These are phyloP conservation scores for Lasioglossum villosulum DNA, from an alignment of 2,888 invertebrate genomes.

Conservation along the genomic window DNA sequence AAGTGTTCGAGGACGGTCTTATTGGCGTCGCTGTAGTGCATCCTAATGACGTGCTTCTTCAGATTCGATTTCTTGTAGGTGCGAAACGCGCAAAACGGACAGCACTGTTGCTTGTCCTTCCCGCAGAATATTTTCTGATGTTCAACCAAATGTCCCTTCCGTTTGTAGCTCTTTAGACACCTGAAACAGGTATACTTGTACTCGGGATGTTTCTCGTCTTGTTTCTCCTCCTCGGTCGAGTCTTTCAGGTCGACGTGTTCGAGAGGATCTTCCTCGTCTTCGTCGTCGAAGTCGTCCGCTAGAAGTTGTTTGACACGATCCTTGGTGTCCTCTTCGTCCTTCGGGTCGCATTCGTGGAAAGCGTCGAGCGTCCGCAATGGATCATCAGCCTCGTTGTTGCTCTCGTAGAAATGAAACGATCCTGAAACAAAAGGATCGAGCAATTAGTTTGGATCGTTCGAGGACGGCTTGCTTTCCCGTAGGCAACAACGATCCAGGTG, in stretches of 20 bases:
- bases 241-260: neutral
- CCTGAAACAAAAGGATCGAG: slow-evolving; percentile 34
- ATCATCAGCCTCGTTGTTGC: neutral
- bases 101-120: slow-evolving; percentile 30
- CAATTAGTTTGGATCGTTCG: neutral
- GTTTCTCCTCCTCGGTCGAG: neutral
- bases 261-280: neutral
- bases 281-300: neutral
- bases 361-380: neutral
- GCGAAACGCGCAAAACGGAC: slow-evolving; percentile 28
- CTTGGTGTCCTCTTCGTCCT: neutral
- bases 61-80: slow-evolving; percentile 41
- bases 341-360: neutral
- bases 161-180: slow-evolving; percentile 38
- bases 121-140: slow-evolving; percentile 43
- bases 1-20: neutral
- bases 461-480: neutral
- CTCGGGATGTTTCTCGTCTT: neutral
- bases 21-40: slow-evolving; percentile 1
- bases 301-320: neutral
- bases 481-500: neutral
- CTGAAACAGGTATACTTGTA: slow-evolving; percentile 35
- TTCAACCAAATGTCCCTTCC: slow-evolving; percentile 30
- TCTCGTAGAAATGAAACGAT: neutral
- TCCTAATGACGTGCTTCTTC: slow-evolving; percentile 33